Evolutionary conservation across 2,888 invertebrate genomes (phyloP).

Genomic region (Tethea ocularis): DNA sequence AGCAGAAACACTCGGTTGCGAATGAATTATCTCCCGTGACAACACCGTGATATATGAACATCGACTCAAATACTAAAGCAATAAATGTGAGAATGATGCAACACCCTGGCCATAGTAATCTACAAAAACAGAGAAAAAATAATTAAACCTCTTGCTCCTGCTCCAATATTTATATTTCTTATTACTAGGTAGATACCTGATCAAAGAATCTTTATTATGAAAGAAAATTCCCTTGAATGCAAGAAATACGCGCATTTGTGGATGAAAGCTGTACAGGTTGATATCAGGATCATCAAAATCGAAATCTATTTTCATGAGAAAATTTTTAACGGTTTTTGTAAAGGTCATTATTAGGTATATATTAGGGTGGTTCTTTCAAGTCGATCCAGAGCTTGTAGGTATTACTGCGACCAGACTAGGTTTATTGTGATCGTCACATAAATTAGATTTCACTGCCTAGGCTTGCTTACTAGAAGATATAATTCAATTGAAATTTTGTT

Average conservation of each 20-base stretch:
- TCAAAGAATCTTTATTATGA: conserved; percentile 42
- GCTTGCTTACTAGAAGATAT: background rate
- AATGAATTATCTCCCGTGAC: conserved; percentile 45
- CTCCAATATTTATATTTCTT: too few species aligned
- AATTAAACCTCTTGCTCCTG: background rate
- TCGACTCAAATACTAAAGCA: conserved; percentile 36
- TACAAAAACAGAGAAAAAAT: conserved; percentile 26
- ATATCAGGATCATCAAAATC: conserved; percentile 48
- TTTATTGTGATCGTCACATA: too few species aligned
- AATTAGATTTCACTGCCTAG: background rate
- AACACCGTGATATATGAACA: conserved; percentile 46
- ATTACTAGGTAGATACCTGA: conserved; percentile 42
- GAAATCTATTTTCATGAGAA: conserved; percentile 45
- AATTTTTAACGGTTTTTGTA: conserved; percentile 30
- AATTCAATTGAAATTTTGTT: background rate
- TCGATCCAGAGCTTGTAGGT: too few species aligned
- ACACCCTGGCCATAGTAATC: conserved; percentile 51
- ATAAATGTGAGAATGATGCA: conserved; percentile 31
- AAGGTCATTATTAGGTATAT: conserved; percentile 33
- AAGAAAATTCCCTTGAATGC: conserved; percentile 58
- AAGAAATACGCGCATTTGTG: conserved; percentile 51
- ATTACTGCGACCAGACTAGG: too few species aligned
- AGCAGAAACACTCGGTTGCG: conserved; percentile 64
- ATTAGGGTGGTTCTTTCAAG: too few species aligned
- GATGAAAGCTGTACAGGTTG: conserved; percentile 56